Percentiles rank a stretch among this genome's conserved stretches.
Conservation (phyloP, 1,140 invertebrate species). For the Papilio machaon region DNA sequence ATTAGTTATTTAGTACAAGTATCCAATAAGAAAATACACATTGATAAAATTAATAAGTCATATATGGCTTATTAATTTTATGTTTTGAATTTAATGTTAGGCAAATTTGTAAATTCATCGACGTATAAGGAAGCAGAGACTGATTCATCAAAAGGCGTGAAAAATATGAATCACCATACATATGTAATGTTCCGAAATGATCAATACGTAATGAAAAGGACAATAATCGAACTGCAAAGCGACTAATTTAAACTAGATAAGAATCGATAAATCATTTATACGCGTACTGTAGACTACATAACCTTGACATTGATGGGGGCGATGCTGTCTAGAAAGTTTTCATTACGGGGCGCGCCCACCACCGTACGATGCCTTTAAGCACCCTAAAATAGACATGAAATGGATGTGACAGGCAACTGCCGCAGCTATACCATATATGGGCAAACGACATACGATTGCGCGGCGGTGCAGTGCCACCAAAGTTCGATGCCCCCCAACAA, state of each 20-base stretch:
- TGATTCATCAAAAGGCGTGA: conserved; percentile 30
- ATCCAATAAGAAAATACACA: too few relatives aligned
- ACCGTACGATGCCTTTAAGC: conserved; percentile 27
- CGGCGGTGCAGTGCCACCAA: conserved; percentile 65
- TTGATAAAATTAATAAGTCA: too few relatives aligned
- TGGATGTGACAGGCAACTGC: conserved; percentile 60
- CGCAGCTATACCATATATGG: conserved; percentile 77
- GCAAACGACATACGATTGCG: conserved; percentile 75
- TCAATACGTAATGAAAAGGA: conserved; percentile 30
- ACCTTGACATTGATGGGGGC: conserved; percentile 30
- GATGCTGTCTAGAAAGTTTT: conserved; percentile 33
- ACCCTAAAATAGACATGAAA: conserved; percentile 67
- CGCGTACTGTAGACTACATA: conserved; percentile 6
- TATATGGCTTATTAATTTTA: too few relatives aligned
- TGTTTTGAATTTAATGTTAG: neutral
- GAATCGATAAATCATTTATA: conserved; percentile 29
- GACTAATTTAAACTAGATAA: conserved; percentile 23
- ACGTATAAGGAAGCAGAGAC: conserved; percentile 4
- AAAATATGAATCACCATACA: conserved; percentile 34
- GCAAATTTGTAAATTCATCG: too few relatives aligned
- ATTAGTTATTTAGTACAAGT: too few relatives aligned
- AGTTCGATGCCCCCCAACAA: conserved; percentile 74
- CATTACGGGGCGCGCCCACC: conserved; percentile 27
- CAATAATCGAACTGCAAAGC: conserved; percentile 13
- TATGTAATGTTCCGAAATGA: conserved; percentile 19